Percentiles rank a stretch among this genome's conserved stretches.
These are phyloP conservation scores for Gymnoscopelus braueri DNA, from an alignment of 2,797 vertebrate species.

Conservation along the genomic window DNA sequence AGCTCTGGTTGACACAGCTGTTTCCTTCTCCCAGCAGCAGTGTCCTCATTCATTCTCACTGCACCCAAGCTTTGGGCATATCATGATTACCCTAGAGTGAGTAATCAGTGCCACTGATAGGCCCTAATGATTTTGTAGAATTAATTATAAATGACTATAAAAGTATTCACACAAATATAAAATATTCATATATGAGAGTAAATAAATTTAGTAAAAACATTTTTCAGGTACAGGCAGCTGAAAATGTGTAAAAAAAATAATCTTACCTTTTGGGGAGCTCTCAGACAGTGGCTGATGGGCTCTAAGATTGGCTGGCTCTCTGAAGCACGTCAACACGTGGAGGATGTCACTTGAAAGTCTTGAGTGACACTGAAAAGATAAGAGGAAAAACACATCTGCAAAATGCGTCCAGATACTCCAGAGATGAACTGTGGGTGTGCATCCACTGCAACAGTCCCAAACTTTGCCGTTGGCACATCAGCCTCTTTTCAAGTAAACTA, in stretches of 20 bases:
- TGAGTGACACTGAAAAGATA: conserved; percentile 44
- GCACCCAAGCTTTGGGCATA: conserved; percentile 32
- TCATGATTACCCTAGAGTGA: conserved; percentile 18
- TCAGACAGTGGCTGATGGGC: conserved; percentile 40
- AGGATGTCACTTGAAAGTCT: conserved; percentile 49
- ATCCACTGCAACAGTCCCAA: conserved; percentile 52
- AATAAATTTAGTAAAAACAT: conserved; percentile 52
- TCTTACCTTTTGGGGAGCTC: conserved; percentile 72
- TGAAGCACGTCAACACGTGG: conserved; percentile 53
- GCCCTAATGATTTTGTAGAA: conserved; percentile 33
- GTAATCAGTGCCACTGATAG: conserved; percentile 27
- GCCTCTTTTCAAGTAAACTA: conserved; percentile 24
- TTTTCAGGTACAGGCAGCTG: conserved; percentile 41
- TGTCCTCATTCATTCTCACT: conserved; percentile 37
- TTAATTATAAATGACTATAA: conserved; percentile 18
- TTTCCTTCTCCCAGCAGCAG: background rate
- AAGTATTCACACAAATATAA: too few relatives aligned
- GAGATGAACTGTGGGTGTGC: conserved; percentile 39
- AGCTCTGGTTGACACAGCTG: conserved; percentile 9
- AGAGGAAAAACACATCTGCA: conserved; percentile 34
- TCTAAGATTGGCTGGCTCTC: conserved; percentile 51
- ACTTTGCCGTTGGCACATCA: conserved; percentile 35
- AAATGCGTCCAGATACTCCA: conserved; percentile 35
- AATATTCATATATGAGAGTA: conserved; percentile 35
- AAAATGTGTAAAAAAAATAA: conserved; percentile 12